Percentiles rank a stretch among this genome's conserved stretches.
Evolutionary conservation across 2,888 invertebrate genomes (phyloP).

Genomic region (Helleia helle): DNA sequence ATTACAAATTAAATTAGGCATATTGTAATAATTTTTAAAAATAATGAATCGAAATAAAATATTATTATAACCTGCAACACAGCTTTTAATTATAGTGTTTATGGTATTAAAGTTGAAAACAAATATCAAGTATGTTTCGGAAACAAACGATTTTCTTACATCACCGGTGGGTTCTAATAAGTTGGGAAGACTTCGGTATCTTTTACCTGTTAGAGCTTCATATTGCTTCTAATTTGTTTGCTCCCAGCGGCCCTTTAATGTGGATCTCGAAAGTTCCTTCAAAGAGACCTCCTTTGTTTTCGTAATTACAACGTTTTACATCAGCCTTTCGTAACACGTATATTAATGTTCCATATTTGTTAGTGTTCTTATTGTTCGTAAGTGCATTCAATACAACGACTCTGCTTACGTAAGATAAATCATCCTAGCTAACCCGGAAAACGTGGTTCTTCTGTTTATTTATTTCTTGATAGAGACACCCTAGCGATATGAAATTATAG

Average conservation of each 20-base stretch:
- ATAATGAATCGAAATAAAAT: neutral
- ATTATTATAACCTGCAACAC: neutral
- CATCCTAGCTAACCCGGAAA: too few species aligned
- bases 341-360: constrained; percentile 18
- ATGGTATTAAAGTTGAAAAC: neutral
- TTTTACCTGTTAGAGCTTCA: constrained; percentile 43
- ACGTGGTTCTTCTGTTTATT: too few species aligned
- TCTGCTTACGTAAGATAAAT: too few species aligned
- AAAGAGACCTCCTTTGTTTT: constrained; percentile 45
- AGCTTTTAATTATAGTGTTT: neutral
- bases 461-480: too few species aligned
- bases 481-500: too few species aligned
- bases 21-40: too few species aligned
- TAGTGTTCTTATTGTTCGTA: constrained; percentile 3
- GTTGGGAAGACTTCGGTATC: constrained; percentile 46
- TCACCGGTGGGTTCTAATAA: constrained; percentile 33
- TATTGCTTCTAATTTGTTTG: constrained; percentile 59
- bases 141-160: constrained; percentile 19
- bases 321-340: constrained; percentile 31
- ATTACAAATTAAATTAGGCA: neutral
- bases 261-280: constrained; percentile 38
- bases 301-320: constrained; percentile 37
- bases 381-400: too few species aligned
- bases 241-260: constrained; percentile 50
- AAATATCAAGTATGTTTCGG: neutral